phyloP scores from a whole-genome alignment of 2,888 invertebrate genomes.

The Rhogogaster chlorosoma region DNA sequence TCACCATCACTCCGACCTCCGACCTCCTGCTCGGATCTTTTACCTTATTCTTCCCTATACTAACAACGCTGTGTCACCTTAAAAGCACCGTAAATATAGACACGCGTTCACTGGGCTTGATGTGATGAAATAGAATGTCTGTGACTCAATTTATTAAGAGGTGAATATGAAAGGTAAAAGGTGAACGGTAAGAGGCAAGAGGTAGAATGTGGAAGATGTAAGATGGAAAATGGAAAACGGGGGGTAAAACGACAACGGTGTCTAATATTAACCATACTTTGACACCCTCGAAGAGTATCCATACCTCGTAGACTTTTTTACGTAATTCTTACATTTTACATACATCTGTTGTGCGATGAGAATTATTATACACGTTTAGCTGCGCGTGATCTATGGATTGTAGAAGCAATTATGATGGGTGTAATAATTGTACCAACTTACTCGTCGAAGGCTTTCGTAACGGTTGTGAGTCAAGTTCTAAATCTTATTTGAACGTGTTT shows the following conservation, averaged over 20 bases:
- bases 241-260: not conserved
- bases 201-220: not conserved
- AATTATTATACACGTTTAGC: not conserved
- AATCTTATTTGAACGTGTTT: not conserved
- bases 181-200: not conserved
- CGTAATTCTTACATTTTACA: not conserved
- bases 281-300: not conserved
- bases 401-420: not conserved
- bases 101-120: constrained; percentile 26
- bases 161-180: constrained; percentile 19
- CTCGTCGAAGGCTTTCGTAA: constrained; percentile 19
- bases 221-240: constrained; percentile 15
- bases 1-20: not conserved
- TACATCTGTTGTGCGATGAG: not conserved
- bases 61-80: constrained; percentile 33
- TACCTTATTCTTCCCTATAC: not conserved
- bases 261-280: not conserved
- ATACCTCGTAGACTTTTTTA: not conserved
- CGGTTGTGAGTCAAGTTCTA: not conserved
- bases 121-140: constrained; percentile 46
- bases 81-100: constrained; percentile 40
- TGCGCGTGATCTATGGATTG: not conserved
- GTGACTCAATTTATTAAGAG: constrained; percentile 44
- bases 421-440: constrained; percentile 15
- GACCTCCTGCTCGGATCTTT: not conserved